Evolutionary conservation across 2,797 vertebrate species (phyloP).

Genomic region (Mus minutoides): DNA sequence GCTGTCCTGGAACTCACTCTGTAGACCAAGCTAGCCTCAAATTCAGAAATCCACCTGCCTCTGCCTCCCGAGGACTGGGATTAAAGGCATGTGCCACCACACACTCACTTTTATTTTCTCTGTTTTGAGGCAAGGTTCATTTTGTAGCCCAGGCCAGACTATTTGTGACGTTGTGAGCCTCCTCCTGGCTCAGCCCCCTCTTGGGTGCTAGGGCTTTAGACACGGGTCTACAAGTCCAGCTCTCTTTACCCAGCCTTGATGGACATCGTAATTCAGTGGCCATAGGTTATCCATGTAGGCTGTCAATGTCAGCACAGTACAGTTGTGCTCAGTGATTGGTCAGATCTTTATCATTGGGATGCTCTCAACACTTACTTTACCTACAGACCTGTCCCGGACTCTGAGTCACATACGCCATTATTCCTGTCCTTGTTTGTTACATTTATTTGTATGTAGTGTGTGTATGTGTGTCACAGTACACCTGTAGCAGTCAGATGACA

Average conservation of each 20-base stretch:
- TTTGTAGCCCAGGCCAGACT: not conserved
- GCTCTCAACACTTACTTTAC: not conserved
- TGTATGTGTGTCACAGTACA: not conserved
- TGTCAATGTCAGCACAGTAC: not conserved
- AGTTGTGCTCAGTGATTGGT: conserved; percentile 8
- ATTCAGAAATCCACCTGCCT: too few relatives aligned
- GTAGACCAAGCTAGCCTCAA: too few relatives aligned
- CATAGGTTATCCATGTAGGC: not conserved
- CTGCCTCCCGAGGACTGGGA: too few relatives aligned
- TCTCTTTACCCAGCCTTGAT: not conserved
- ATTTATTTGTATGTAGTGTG: not conserved
- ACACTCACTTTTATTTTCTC: not conserved
- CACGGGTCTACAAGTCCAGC: not conserved
- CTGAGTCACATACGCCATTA: not conserved
- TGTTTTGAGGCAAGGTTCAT: not conserved
- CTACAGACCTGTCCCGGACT: not conserved
- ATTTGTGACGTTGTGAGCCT: not conserved
- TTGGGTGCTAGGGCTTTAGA: not conserved
- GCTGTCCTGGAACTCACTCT: too few relatives aligned
- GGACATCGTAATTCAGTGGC: not conserved
- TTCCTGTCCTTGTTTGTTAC: not conserved
- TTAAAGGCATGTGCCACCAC: too few relatives aligned
- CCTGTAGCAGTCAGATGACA: not conserved
- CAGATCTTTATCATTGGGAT: not conserved
- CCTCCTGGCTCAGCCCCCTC: not conserved